Conservation (phyloP, 2,797 vertebrate genomes). For the Parauchenoglanis punctatus region DNA sequence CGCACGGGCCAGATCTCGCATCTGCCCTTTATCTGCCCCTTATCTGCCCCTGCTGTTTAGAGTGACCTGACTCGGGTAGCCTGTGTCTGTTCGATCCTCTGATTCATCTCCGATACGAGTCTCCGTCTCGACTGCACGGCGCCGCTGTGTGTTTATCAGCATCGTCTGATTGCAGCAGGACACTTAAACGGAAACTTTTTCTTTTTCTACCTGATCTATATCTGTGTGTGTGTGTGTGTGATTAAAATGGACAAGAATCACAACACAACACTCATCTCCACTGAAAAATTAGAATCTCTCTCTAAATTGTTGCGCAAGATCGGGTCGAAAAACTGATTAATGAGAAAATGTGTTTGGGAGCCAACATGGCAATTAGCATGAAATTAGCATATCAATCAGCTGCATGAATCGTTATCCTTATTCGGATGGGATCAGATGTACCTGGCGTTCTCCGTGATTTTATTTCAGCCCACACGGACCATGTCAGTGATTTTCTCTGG, state of each 20-base stretch:
- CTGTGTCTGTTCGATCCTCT: constrained; percentile 7
- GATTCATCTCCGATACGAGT: constrained; percentile 26
- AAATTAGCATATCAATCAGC: background rate
- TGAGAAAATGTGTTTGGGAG: background rate
- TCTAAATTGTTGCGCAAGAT: background rate
- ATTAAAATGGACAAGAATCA: background rate
- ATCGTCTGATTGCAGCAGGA: constrained; percentile 28
- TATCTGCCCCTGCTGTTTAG: constrained; percentile 34
- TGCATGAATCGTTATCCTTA: background rate
- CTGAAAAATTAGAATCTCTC: background rate
- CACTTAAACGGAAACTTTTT: constrained; percentile 16
- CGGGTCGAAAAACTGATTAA: background rate
- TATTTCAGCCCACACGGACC: background rate
- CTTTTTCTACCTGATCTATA: constrained; percentile 2
- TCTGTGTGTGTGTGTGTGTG: background rate
- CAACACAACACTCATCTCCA: background rate
- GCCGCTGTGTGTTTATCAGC: constrained; percentile 24
- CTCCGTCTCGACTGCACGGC: constrained; percentile 31
- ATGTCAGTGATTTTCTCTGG: too few relatives aligned
- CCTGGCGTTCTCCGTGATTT: background rate
- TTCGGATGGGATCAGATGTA: background rate
- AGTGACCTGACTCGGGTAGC: constrained; percentile 47
- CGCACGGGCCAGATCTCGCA: background rate
- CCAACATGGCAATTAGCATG: background rate
- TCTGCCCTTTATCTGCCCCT: constrained; percentile 19